Conservation (phyloP, 2,113 vertebrate genomes). For the Erythrolamprus reginae region DNA sequence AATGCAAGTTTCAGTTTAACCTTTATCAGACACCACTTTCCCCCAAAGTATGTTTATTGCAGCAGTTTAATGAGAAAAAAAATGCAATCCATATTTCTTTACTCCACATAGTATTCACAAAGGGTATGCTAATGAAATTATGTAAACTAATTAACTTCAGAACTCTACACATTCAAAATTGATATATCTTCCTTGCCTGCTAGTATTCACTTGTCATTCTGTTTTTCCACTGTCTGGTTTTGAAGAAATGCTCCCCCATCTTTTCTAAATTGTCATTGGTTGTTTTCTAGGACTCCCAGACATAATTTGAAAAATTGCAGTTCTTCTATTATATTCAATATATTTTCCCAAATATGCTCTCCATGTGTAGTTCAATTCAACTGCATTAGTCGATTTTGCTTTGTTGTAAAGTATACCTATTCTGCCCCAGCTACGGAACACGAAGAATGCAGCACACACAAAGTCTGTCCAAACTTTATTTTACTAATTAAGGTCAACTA, state of each 20-base stretch:
- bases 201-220: background rate
- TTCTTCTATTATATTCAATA: background rate
- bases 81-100: background rate
- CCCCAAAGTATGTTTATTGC: background rate
- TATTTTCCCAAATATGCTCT: background rate
- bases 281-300: background rate
- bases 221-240: slow-evolving; percentile 5
- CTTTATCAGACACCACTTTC: background rate
- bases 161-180: background rate
- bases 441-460: too few species aligned
- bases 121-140: slow-evolving; percentile 1
- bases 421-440: too few species aligned
- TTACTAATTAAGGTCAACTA: too few species aligned
- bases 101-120: background rate
- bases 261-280: background rate
- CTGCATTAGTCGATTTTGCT: background rate
- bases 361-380: background rate
- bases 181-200: slow-evolving; percentile 2
- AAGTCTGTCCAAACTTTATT: too few species aligned
- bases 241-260: background rate
- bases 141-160: slow-evolving; percentile 15
- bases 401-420: background rate
- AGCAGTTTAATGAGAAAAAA: background rate
- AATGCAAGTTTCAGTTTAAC: background rate
- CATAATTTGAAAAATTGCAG: background rate